Conservation (phyloP, 2,797 vertebrate genomes). For the Podargus strigoides region DNA sequence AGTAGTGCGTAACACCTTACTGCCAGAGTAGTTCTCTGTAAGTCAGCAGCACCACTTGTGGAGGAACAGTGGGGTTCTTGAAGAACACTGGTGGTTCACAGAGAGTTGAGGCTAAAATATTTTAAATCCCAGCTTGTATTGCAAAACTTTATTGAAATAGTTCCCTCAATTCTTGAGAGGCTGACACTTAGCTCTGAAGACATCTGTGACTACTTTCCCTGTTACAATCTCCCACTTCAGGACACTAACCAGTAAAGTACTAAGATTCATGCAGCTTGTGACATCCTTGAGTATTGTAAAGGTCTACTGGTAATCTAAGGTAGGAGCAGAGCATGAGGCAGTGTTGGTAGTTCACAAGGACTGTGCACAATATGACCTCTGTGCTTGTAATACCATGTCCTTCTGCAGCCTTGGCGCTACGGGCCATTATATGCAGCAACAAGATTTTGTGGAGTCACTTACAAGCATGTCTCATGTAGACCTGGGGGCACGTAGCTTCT, state of each 20-base stretch:
- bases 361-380: background rate
- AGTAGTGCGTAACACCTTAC: background rate
- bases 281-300: background rate
- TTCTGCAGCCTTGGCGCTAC: background rate
- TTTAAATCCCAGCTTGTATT: background rate
- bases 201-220: background rate
- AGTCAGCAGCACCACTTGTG: background rate
- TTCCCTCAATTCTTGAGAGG: background rate
- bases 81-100: background rate
- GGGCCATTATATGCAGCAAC: background rate
- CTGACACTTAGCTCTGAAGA: background rate
- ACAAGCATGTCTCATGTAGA: fast-evolving
- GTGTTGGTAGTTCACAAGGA: background rate
- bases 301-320: background rate
- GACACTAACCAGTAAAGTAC: background rate
- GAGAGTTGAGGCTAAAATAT: background rate
- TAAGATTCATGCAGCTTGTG: background rate
- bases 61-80: background rate
- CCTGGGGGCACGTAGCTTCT: background rate
- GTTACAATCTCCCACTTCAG: background rate
- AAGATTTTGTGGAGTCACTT: background rate
- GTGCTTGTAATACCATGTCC: background rate
- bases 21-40: background rate
- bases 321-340: background rate
- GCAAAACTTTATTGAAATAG: background rate